A percentile compares a stretch with the other conserved stretches of the same genome.
phyloP scores from a whole-genome alignment of 2,113 vertebrate genomes.

The Sapayoa aenigma region DNA sequence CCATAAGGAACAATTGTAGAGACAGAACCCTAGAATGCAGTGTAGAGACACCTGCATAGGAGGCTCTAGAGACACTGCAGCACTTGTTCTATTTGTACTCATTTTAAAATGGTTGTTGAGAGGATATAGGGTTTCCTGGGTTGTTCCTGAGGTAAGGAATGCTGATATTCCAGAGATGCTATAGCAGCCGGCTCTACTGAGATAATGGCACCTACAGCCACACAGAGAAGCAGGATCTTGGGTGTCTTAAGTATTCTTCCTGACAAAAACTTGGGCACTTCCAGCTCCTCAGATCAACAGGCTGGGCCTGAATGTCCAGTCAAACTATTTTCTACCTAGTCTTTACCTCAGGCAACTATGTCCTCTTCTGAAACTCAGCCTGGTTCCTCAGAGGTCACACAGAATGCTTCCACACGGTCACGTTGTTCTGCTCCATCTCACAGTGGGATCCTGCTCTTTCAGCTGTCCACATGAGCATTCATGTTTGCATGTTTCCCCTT shows the following conservation, averaged over 20 bases:
- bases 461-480: neutral
- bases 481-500: neutral
- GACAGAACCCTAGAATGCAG: neutral
- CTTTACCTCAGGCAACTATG: neutral
- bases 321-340: neutral
- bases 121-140: neutral
- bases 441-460: neutral
- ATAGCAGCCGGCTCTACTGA: fast-evolving
- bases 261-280: neutral
- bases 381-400: neutral
- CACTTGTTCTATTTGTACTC: neutral
- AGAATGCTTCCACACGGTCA: neutral
- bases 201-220: neutral
- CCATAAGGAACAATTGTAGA: neutral
- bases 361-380: neutral
- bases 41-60: fast-evolving
- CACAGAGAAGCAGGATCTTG: neutral
- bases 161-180: neutral
- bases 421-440: neutral
- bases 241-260: neutral
- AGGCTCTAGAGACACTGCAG: neutral
- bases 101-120: neutral
- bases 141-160: neutral
- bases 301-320: neutral
- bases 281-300: neutral